These are phyloP conservation scores for Apotomis capreana DNA, from an alignment of 2,888 invertebrate genomes.

Conservation along the genomic window DNA sequence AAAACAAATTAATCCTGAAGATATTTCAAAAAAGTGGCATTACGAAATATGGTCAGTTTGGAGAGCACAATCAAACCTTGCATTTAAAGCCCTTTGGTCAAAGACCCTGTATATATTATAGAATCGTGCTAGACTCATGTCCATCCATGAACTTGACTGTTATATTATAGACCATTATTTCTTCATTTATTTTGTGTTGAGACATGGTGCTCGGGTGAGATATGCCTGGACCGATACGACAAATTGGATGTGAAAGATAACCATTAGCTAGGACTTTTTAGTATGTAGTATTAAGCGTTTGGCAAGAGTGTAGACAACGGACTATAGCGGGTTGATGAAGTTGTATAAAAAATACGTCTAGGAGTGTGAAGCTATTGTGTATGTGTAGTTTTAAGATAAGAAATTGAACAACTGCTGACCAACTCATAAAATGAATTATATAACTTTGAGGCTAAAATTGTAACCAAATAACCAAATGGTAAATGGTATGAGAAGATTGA, in stretches of 20 bases:
- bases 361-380: not conserved
- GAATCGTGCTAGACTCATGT: conserved; percentile 35
- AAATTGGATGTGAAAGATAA: conserved; percentile 53
- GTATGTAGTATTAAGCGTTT: conserved; percentile 37
- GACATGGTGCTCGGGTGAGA: conserved; percentile 57
- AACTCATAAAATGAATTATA: not conserved
- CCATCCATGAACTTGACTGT: conserved; percentile 5
- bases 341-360: not conserved
- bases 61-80: too few species aligned
- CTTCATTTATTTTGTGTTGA: conserved; percentile 40
- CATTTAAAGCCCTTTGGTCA: not conserved
- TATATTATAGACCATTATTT: not conserved
- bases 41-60: too few species aligned
- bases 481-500: conserved; percentile 1
- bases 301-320: not conserved
- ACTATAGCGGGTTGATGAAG: not conserved
- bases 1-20: too few species aligned
- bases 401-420: conserved; percentile 3
- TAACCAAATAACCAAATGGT: conserved; percentile 4
- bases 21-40: too few species aligned
- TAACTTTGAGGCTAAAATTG: conserved; percentile 25
- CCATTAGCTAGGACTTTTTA: conserved; percentile 43
- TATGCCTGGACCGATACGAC: conserved; percentile 49
- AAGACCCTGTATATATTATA: not conserved
- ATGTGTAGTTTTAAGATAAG: not conserved